phyloP scores from a whole-genome alignment of 2,113 vertebrate species.

The Microcebus lehilahytsara region DNA sequence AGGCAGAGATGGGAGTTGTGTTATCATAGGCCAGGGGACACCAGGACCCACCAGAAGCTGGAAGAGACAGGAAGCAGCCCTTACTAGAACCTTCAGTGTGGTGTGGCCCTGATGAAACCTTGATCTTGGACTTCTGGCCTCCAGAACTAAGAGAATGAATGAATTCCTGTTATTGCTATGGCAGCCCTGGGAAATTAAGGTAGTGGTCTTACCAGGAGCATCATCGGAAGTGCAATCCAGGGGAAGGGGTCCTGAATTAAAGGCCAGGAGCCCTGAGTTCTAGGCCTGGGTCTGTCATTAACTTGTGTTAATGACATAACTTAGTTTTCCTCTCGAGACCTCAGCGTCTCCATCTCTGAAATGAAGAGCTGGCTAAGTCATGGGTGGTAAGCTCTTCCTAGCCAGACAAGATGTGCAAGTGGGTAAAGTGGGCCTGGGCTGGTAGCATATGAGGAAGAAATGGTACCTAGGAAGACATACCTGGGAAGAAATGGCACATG shows the following conservation, averaged over 20 bases:
- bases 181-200: background rate
- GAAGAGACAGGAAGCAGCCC: accelerated
- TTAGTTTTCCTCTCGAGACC: background rate
- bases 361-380: background rate
- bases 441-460: accelerated
- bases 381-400: background rate
- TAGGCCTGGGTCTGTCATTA: background rate
- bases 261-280: background rate
- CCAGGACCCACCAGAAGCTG: background rate
- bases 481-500: no score
- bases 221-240: accelerated
- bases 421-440: background rate
- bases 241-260: background rate
- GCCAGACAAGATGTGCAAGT: accelerated
- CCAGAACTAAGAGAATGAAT: background rate
- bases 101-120: background rate
- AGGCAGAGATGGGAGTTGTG: background rate
- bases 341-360: background rate
- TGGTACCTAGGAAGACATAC: background rate
- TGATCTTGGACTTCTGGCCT: background rate
- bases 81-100: background rate
- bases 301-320: background rate
- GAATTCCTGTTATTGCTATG: background rate
- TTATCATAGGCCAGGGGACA: accelerated
- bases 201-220: no score